These are phyloP conservation scores for Arrhamphus sclerolepis DNA, from an alignment of 2,797 vertebrate species.

Conservation along the genomic window DNA sequence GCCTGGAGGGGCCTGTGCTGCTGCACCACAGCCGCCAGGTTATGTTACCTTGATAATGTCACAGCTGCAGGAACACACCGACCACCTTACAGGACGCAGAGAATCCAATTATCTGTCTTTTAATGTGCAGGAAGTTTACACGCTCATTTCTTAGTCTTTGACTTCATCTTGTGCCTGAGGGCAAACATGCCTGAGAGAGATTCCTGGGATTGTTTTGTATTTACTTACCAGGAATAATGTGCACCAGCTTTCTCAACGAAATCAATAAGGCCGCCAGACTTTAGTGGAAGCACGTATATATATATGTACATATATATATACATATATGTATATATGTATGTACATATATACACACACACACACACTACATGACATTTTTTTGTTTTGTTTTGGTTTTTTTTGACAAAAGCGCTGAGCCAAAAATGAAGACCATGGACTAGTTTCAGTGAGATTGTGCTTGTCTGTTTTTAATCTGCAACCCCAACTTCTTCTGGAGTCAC, in stretches of 20 bases:
- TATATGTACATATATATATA: too few species aligned
- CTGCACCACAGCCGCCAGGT: conserved; percentile 78
- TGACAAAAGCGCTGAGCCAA: too few species aligned
- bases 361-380: too few species aligned
- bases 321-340: too few species aligned
- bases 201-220: conserved; percentile 60
- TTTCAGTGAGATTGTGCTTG: too few species aligned
- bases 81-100: conserved; percentile 72
- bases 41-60: conserved; percentile 84
- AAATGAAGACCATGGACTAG: too few species aligned
- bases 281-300: not conserved
- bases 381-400: conserved; percentile 3
- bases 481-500: conserved; percentile 36
- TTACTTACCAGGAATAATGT: conserved; percentile 46
- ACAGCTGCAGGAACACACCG: conserved; percentile 73
- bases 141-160: conserved; percentile 71
- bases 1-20: conserved; percentile 70
- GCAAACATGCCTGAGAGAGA: conserved; percentile 59
- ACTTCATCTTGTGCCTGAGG: conserved; percentile 50
- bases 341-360: too few species aligned
- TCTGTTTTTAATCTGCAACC: not conserved
- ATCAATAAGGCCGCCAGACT: conserved; percentile 42
- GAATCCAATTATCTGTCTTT: conserved; percentile 75
- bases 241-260: conserved; percentile 36
- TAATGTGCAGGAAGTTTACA: conserved; percentile 78